These are phyloP conservation scores for Sebastes glaucus DNA, from an alignment of 2,797 vertebrate genomes.

Conservation along the genomic window DNA sequence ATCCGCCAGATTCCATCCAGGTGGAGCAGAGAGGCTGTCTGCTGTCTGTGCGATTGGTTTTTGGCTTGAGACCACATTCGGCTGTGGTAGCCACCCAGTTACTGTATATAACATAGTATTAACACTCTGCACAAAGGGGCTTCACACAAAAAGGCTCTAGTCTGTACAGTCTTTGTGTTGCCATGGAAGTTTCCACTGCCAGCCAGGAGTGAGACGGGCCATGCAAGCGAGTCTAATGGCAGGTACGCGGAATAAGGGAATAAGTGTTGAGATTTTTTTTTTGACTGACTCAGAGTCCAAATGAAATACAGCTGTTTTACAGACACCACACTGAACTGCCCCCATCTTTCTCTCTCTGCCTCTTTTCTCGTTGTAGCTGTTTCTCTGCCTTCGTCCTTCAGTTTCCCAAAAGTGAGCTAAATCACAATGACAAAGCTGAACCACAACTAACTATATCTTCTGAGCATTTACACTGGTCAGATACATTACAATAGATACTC, in stretches of 20 bases:
- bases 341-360: slow-evolving; percentile 17
- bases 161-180: slow-evolving; percentile 77
- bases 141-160: slow-evolving; percentile 63
- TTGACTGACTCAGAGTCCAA: slow-evolving; percentile 70
- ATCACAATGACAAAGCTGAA: not conserved
- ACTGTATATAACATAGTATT: slow-evolving; percentile 61
- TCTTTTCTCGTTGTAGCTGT: not conserved
- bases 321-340: slow-evolving; percentile 54
- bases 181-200: slow-evolving; percentile 81
- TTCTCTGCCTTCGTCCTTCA: not conserved
- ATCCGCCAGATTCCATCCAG: slow-evolving; percentile 4
- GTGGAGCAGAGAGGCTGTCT: not conserved
- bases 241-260: slow-evolving; percentile 74
- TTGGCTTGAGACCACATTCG: slow-evolving; percentile 15
- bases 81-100: slow-evolving; percentile 41
- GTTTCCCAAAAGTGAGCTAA: not conserved
- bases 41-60: slow-evolving; percentile 13
- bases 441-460: not conserved
- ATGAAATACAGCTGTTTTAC: slow-evolving; percentile 79
- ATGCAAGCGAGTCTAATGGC: slow-evolving; percentile 66
- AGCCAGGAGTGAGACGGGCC: slow-evolving; percentile 47
- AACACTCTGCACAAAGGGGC: slow-evolving; percentile 63
- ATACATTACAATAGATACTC: not conserved
- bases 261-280: slow-evolving; percentile 62
- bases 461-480: not conserved